Conservation (phyloP, 2,888 invertebrate genomes). For the Temnothorax unifasciatus region DNA sequence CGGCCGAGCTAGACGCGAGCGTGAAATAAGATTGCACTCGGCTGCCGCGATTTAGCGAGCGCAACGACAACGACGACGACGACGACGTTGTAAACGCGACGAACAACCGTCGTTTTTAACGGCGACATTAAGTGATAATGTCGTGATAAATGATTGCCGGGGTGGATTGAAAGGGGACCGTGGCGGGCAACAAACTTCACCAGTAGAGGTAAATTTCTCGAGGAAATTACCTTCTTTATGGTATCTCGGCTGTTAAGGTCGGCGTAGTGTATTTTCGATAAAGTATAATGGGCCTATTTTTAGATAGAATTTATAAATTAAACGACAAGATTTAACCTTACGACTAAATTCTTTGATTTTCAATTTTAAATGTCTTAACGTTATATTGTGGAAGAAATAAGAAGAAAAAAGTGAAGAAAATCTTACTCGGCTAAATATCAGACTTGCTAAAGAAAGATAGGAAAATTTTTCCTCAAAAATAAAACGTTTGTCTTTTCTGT, state of each 20-base stretch:
- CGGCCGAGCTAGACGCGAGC: constrained; percentile 28
- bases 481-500: background rate
- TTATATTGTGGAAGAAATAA: background rate
- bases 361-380: background rate
- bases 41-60: background rate
- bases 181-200: constrained; percentile 15
- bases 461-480: background rate
- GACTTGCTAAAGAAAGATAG: background rate
- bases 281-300: background rate
- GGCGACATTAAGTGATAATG: constrained; percentile 42
- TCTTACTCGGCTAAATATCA: background rate
- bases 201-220: constrained; percentile 13
- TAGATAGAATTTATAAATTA: background rate
- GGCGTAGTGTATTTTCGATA: background rate
- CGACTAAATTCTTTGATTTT: background rate
- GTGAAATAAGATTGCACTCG: constrained; percentile 37
- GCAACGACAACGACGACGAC: constrained; percentile 25
- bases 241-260: background rate
- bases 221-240: constrained; percentile 28
- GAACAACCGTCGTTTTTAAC: constrained; percentile 38
- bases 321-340: background rate
- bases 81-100: constrained; percentile 32
- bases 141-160: constrained; percentile 45
- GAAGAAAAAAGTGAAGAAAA: background rate
- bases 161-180: constrained; percentile 9